Conservation (phyloP, 2,888 invertebrate species). For the Stenurella melanura region DNA sequence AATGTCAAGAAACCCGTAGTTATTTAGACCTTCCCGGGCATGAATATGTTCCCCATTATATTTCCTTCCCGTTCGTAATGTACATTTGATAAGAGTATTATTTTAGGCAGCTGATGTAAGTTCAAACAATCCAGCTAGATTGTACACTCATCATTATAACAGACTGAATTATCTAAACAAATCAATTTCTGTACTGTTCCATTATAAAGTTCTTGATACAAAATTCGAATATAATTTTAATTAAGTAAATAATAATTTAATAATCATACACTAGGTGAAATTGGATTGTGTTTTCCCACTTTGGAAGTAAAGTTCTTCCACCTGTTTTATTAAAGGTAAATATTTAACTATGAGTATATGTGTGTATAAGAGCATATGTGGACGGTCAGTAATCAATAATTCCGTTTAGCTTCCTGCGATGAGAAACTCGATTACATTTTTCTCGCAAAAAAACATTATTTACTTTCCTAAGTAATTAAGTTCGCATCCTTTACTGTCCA, state of each 20-base stretch:
- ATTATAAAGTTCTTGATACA: not conserved
- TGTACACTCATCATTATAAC: not conserved
- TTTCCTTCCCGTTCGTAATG: not conserved
- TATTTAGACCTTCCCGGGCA: not conserved
- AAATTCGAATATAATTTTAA: not conserved
- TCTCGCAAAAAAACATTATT: too few relatives aligned
- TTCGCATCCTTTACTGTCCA: too few relatives aligned
- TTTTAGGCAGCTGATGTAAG: not conserved
- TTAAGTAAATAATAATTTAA: not conserved
- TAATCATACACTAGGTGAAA: not conserved
- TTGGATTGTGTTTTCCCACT: constrained; percentile 11
- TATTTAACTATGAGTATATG: constrained; percentile 11
- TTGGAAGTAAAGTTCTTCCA: not conserved
- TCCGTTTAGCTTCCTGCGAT: not conserved
- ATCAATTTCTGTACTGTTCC: not conserved
- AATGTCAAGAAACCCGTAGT: not conserved
- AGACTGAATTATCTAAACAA: not conserved
- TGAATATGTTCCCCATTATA: not conserved
- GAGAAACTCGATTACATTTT: too few relatives aligned
- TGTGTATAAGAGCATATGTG: not conserved
- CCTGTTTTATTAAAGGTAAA: constrained; percentile 26
- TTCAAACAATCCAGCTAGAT: not conserved
- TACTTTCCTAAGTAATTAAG: too few relatives aligned
- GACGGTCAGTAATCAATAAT: not conserved
- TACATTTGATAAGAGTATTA: not conserved